phyloP scores from a whole-genome alignment of 2,797 vertebrate genomes.

The Linurgus olivaceus region DNA sequence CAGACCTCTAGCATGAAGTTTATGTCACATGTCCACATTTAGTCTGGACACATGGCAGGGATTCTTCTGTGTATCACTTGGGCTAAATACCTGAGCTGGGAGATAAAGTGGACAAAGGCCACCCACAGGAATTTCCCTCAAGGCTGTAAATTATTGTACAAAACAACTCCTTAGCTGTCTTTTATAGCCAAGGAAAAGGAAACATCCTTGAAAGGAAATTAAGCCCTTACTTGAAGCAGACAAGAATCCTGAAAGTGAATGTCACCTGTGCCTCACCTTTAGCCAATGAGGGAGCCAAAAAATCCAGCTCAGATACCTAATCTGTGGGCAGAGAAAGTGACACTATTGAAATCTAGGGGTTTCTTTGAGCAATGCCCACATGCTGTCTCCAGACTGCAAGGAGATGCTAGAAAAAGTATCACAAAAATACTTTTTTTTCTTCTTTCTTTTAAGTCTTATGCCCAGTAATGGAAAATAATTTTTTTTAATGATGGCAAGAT shows the following conservation, averaged over 20 bases:
- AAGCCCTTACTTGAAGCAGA: background rate
- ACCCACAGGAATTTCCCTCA: background rate
- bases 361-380: background rate
- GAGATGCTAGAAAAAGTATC: background rate
- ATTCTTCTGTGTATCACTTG: background rate
- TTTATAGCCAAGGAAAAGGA: background rate
- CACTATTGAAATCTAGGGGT: rapidly evolving
- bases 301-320: background rate
- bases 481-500: background rate
- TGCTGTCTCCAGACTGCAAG: background rate
- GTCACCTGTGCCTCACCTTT: background rate
- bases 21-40: background rate
- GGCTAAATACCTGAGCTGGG: background rate
- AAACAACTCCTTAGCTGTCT: background rate
- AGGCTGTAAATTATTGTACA: background rate
- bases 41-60: background rate
- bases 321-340: background rate
- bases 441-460: background rate
- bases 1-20: background rate
- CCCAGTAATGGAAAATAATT: background rate
- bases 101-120: background rate
- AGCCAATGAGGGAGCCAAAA: background rate
- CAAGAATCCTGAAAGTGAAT: background rate
- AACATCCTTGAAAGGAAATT: background rate
- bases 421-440: background rate